Evolutionary conservation across 2,797 vertebrate species (phyloP).

Genomic region (Lates japonicus): DNA sequence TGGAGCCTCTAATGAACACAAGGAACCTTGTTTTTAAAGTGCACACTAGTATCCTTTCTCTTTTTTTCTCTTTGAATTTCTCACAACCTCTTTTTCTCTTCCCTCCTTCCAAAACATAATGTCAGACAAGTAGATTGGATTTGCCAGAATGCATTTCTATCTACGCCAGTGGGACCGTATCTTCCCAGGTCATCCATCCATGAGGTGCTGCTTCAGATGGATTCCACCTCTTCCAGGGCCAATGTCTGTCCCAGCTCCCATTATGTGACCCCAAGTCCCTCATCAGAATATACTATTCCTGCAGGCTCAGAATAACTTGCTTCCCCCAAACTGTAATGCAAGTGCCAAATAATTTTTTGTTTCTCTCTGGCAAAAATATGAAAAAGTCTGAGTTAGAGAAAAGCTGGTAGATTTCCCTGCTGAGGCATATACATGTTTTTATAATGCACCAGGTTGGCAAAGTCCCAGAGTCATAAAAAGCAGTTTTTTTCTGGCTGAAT

Average conservation of each 20-base stretch:
- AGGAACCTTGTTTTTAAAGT: slow-evolving; percentile 1
- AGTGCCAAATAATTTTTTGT: slow-evolving; percentile 27
- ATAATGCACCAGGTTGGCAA: slow-evolving; percentile 19
- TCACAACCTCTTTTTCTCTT: slow-evolving; percentile 8
- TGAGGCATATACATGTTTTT: slow-evolving; percentile 28
- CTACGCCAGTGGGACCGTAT: slow-evolving; percentile 35
- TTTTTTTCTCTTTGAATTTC: slow-evolving; percentile 6
- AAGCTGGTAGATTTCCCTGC: slow-evolving; percentile 40
- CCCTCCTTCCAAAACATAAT: slow-evolving; percentile 35
- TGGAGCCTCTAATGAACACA: not conserved
- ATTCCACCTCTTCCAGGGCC: slow-evolving; percentile 43
- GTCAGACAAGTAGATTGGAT: slow-evolving; percentile 59
- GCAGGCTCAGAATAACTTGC: slow-evolving; percentile 33
- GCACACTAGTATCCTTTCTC: not conserved
- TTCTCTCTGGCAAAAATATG: slow-evolving; percentile 11
- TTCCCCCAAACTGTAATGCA: slow-evolving; percentile 35
- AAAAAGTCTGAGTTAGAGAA: not conserved
- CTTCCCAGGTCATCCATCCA: slow-evolving; percentile 62
- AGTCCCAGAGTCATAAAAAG: slow-evolving; percentile 8
- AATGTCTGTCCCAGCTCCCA: slow-evolving; percentile 51
- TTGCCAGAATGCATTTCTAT: slow-evolving; percentile 57
- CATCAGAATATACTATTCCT: slow-evolving; percentile 43
- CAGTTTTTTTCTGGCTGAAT: not conserved
- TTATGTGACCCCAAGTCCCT: slow-evolving; percentile 59
- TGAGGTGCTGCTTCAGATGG: slow-evolving; percentile 45